phyloP scores from a whole-genome alignment of 2,113 vertebrate genomes.

The Rhinopomastus cyanomelas region DNA sequence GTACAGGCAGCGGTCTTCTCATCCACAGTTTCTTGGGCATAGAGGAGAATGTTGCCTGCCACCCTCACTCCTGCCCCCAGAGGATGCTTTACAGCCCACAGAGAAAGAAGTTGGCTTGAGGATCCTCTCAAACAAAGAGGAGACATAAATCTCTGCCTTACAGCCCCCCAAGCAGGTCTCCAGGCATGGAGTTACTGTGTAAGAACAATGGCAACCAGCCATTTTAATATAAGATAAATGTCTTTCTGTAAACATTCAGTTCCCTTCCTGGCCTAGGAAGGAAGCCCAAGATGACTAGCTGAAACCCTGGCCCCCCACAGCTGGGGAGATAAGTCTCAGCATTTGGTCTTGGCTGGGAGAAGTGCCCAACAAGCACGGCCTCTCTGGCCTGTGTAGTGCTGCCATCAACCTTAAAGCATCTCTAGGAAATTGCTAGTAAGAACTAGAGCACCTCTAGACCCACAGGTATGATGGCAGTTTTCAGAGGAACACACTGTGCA shows the following conservation, averaged over 20 bases:
- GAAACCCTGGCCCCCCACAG: not conserved
- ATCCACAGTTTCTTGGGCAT: not conserved
- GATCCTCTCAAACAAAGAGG: not conserved
- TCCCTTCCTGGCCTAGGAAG: not conserved
- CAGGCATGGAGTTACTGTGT: not conserved
- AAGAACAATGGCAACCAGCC: not conserved
- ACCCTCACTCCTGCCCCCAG: not conserved
- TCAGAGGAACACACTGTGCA: not conserved
- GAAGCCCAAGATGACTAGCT: not conserved
- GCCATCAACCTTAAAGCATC: not conserved
- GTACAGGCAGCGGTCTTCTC: not conserved
- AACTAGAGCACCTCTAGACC: not conserved
- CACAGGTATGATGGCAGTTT: not conserved
- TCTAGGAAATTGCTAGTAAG: not conserved
- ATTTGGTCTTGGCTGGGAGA: not conserved
- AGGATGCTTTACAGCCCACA: not conserved
- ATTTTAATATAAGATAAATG: not conserved
- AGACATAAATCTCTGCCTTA: not conserved
- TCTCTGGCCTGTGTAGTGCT: fast-evolving
- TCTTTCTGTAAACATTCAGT: not conserved
- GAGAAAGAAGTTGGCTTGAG: not conserved
- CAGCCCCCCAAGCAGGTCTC: not conserved
- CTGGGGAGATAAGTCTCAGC: not conserved
- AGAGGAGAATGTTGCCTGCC: not conserved
- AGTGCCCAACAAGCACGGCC: not conserved